A percentile compares a stretch with the other conserved stretches of the same genome.
phyloP scores from a whole-genome alignment of 2,113 vertebrate species.

The Ageneiosus marmoratus region DNA sequence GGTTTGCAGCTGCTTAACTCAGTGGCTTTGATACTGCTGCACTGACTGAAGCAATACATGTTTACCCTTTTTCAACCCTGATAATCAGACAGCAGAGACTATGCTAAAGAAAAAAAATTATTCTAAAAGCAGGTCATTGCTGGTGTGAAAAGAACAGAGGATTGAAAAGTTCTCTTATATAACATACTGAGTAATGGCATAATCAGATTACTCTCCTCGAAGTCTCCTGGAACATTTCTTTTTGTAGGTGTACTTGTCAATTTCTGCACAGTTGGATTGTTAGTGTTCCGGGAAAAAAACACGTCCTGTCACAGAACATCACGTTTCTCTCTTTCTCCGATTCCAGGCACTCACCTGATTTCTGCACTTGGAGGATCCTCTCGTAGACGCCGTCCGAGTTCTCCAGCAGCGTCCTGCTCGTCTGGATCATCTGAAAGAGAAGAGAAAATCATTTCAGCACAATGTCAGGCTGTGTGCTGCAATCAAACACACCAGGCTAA shows the following conservation, averaged over 20 bases:
- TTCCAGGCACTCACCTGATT: conserved; percentile 70
- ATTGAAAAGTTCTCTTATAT: conserved; percentile 38
- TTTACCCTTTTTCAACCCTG: conserved; percentile 33
- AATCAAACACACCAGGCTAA: neutral
- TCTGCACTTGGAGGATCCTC: conserved; percentile 89
- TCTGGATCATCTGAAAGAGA: conserved; percentile 88
- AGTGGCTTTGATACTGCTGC: conserved; percentile 32
- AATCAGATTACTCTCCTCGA: conserved; percentile 38
- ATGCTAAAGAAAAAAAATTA: neutral
- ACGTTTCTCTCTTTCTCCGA: neutral
- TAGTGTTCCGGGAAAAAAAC: neutral
- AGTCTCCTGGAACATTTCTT: neutral
- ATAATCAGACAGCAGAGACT: conserved; percentile 11
- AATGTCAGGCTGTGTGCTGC: conserved; percentile 17
- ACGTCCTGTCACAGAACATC: neutral
- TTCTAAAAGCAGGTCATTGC: conserved; percentile 44
- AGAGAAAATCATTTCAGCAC: neutral
- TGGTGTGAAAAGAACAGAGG: conserved; percentile 38
- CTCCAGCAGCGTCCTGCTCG: conserved; percentile 84
- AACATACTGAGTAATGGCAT: conserved; percentile 31
- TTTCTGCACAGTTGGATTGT: neutral
- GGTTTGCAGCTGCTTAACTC: conserved; percentile 28
- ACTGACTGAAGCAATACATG: conserved; percentile 4
- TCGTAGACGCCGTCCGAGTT: conserved; percentile 86
- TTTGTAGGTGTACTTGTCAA: conserved; percentile 3